Evolutionary conservation across 2,113 vertebrate genomes (phyloP).

Genomic region (Ctenomys sociabilis): DNA sequence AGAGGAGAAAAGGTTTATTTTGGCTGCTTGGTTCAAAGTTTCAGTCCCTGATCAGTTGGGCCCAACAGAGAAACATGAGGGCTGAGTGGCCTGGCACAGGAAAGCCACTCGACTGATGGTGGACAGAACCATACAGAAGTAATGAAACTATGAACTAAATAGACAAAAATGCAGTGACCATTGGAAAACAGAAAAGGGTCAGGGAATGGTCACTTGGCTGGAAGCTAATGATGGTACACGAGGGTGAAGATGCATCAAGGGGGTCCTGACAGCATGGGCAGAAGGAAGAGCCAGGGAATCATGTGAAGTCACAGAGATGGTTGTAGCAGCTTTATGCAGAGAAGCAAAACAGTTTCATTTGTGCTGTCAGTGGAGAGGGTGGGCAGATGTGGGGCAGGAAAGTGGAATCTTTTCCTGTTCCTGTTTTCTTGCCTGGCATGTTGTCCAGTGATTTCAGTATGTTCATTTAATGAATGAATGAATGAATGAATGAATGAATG

Average conservation of each 20-base stretch:
- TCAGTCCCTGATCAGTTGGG: neutral
- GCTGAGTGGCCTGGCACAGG: too few relatives aligned
- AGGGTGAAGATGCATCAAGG: fast-evolving
- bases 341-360: neutral
- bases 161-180: neutral
- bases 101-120: neutral
- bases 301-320: fast-evolving
- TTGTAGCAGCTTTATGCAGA: neutral
- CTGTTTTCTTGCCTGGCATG: neutral
- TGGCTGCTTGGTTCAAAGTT: neutral
- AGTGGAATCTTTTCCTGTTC: neutral
- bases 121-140: neutral
- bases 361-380: too few relatives aligned
- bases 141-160: neutral
- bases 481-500: neutral
- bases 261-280: neutral
- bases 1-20: neutral
- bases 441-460: neutral
- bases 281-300: too few relatives aligned
- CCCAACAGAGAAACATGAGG: neutral
- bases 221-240: neutral
- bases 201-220: neutral
- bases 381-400: neutral
- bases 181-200: neutral
- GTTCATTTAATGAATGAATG: neutral